Evolutionary conservation across 1,140 invertebrate species (phyloP).

Genomic region (Pseudachorutes palmiensis): DNA sequence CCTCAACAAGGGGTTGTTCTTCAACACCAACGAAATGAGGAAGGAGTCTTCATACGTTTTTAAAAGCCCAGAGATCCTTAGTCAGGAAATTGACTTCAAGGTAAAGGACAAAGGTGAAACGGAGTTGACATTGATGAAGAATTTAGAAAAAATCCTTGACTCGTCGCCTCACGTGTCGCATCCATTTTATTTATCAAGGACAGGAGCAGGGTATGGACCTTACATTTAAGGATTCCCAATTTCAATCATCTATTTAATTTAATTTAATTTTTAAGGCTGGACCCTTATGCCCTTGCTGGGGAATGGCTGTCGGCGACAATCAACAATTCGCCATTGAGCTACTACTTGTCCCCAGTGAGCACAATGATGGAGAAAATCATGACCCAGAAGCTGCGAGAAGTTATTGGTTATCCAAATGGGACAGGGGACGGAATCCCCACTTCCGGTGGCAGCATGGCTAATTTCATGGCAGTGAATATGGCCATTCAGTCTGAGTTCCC

Average conservation of each 20-base stretch:
- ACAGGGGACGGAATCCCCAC: conserved; percentile 84
- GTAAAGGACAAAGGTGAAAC: conserved; percentile 50
- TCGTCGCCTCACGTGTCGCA: conserved; percentile 79
- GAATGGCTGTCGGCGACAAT: conserved; percentile 76
- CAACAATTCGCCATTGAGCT: conserved; percentile 78
- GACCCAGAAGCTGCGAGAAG: conserved; percentile 67
- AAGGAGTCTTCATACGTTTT: conserved; percentile 7
- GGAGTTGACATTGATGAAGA: conserved; percentile 56
- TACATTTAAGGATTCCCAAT: too few relatives aligned
- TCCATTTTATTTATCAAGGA: conserved; percentile 74
- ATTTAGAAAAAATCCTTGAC: conserved; percentile 60
- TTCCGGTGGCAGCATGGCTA: conserved; percentile 88
- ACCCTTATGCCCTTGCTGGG: conserved; percentile 71
- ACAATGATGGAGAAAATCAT: conserved; percentile 75
- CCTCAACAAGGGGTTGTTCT: conserved; percentile 19
- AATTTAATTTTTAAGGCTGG: conserved; percentile 50
- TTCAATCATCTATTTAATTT: neutral
- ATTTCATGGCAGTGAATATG: conserved; percentile 85
- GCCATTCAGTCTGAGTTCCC: conserved; percentile 69
- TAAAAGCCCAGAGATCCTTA: conserved; percentile 51
- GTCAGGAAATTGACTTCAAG: conserved; percentile 57
- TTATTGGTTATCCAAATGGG: conserved; percentile 73
- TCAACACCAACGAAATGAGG: neutral
- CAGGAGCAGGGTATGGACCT: conserved; percentile 53
- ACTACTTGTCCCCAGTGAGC: conserved; percentile 77